phyloP scores from a whole-genome alignment of 2,888 invertebrate genomes.

The Pristionchus mayeri region DNA sequence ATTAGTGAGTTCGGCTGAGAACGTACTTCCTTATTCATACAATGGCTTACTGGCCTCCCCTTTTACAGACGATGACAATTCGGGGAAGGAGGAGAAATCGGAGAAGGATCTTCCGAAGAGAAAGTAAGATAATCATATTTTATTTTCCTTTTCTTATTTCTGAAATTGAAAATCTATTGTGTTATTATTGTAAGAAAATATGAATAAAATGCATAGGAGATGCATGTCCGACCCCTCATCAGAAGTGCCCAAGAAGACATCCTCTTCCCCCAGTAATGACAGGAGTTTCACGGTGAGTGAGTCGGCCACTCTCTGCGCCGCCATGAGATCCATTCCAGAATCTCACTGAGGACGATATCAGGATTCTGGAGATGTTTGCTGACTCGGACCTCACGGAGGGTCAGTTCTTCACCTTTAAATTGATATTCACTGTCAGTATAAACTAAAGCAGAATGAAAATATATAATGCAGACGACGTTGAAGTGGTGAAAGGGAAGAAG shows the following conservation, averaged over 20 bases:
- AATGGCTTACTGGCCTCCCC: background rate
- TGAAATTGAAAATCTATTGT: background rate
- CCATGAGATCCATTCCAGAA: background rate
- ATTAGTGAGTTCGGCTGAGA: too few species aligned
- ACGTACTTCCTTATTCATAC: too few species aligned
- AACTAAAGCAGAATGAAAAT: too few species aligned
- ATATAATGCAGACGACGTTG: background rate
- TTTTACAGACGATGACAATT: background rate
- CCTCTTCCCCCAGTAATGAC: background rate
- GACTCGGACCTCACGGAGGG: background rate
- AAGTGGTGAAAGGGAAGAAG: background rate
- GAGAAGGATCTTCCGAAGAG: background rate
- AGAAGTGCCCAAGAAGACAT: background rate
- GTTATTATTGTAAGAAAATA: background rate
- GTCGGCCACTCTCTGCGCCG: too few species aligned
- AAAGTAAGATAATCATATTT: background rate
- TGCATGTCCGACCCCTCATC: background rate
- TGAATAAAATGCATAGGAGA: background rate
- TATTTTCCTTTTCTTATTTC: background rate
- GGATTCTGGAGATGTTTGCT: background rate
- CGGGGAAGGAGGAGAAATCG: background rate
- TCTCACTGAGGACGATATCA: constrained; percentile 15
- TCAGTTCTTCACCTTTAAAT: background rate
- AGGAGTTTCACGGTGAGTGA: background rate
- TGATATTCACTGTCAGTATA: too few species aligned